Percentiles rank a stretch among this genome's conserved stretches.
phyloP scores from a whole-genome alignment of 2,888 invertebrate genomes.

The Agonopterix arenella region DNA sequence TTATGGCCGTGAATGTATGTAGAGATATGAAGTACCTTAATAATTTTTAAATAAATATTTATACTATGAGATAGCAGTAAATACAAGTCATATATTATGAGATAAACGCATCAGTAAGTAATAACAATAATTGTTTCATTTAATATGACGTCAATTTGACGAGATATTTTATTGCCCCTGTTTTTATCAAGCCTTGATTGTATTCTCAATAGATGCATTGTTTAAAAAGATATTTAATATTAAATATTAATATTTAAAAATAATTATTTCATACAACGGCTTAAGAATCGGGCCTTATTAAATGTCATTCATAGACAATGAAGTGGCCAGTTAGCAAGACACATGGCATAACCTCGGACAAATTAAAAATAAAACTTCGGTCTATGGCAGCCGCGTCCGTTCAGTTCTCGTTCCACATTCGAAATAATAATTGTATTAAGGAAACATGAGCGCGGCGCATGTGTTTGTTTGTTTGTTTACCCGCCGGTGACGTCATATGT shows the following conservation, averaged over 20 bases:
- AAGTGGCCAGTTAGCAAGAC: constrained; percentile 10
- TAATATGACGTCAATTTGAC: constrained; percentile 32
- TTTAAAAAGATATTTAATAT: constrained; percentile 9
- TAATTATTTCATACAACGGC: neutral
- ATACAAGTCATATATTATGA: too few relatives aligned
- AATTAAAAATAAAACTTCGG: constrained; percentile 42
- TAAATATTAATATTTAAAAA: constrained; percentile 5
- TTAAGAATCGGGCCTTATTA: constrained; percentile 20
- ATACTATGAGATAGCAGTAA: too few relatives aligned
- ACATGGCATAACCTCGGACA: constrained; percentile 30
- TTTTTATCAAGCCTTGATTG: constrained; percentile 15
- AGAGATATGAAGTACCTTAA: too few relatives aligned
- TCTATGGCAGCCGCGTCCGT: constrained; percentile 35
- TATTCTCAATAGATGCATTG: neutral
- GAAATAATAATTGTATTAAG: constrained; percentile 77
- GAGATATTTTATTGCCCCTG: constrained; percentile 22
- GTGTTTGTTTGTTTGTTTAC: constrained; percentile 79
- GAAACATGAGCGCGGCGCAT: constrained; percentile 77
- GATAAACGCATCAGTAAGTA: neutral
- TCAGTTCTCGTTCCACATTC: constrained; percentile 65
- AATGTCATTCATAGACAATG: constrained; percentile 46
- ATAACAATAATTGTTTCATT: constrained; percentile 23
- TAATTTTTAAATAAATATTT: too few relatives aligned
- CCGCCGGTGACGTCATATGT: constrained; percentile 76
- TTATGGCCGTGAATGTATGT: too few relatives aligned